These are phyloP conservation scores for Sipha maydis DNA, from an alignment of 2,888 invertebrate genomes.

Conservation along the genomic window DNA sequence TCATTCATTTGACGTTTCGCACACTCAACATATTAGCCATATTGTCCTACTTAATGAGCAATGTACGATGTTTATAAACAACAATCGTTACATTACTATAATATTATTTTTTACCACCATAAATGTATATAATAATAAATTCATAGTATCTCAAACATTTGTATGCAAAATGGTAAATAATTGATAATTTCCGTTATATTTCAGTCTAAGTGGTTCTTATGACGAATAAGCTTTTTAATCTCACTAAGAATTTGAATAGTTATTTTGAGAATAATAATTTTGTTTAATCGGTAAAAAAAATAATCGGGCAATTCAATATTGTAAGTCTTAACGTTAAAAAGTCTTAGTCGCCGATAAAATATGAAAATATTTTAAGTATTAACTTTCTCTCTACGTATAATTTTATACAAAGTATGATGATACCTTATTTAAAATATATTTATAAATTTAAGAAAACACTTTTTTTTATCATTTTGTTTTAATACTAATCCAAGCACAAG, in stretches of 20 bases:
- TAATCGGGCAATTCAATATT: neutral
- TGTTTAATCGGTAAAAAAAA: neutral
- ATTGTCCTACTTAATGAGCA: no score
- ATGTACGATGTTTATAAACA: no score
- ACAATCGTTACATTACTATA: no score
- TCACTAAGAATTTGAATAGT: neutral
- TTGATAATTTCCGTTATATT: neutral
- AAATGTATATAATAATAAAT: neutral
- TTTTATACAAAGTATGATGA: neutral
- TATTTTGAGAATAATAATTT: slow-evolving; percentile 15
- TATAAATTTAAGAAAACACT: slow-evolving; percentile 4
- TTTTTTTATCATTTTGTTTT: slow-evolving; percentile 23
- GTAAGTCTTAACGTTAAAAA: slow-evolving; percentile 21
- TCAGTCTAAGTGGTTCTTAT: neutral
- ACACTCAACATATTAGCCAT: no score
- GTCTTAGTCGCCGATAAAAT: neutral
- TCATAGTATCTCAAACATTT: neutral
- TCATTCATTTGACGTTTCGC: no score
- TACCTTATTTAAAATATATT: slow-evolving; percentile 13
- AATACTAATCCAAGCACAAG: neutral
- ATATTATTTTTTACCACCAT: neutral
- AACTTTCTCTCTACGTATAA: neutral
- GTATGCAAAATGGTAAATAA: neutral
- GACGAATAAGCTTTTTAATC: neutral
- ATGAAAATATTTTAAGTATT: slow-evolving; percentile 20